Conservation (phyloP, 1,140 invertebrate species). For the Oppia nitens region DNA sequence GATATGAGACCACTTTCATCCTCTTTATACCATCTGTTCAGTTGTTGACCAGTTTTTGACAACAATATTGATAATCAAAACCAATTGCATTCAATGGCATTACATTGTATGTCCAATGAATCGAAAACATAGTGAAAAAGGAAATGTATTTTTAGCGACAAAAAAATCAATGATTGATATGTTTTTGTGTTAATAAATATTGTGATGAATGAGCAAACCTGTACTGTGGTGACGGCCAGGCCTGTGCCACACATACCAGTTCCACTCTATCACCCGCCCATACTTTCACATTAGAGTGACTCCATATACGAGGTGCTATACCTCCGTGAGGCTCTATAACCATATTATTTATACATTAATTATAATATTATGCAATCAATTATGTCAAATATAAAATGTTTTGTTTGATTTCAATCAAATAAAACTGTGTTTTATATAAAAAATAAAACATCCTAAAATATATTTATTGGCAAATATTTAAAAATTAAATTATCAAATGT, state of each 20-base stretch:
- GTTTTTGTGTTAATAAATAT: not conserved
- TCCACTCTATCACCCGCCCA: constrained; percentile 56
- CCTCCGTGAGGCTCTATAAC: constrained; percentile 1
- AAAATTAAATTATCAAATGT: too few species aligned
- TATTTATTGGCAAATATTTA: too few species aligned
- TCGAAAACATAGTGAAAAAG: not conserved
- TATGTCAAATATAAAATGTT: too few species aligned
- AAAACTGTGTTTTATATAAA: too few species aligned
- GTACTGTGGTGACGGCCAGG: constrained; percentile 51
- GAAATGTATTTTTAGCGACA: not conserved
- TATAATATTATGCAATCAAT: too few species aligned
- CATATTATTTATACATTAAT: too few species aligned
- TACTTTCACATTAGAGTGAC: not conserved
- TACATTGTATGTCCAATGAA: not conserved
- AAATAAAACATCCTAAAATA: too few species aligned
- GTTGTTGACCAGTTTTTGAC: too few species aligned
- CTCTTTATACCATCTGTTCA: constrained; percentile 20
- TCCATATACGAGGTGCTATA: constrained; percentile 6
- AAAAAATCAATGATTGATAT: not conserved
- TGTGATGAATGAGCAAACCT: constrained; percentile 19
- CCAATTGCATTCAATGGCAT: not conserved
- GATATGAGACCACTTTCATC: constrained; percentile 14
- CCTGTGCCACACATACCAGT: constrained; percentile 63
- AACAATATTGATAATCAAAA: constrained; percentile 3
- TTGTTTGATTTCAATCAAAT: too few species aligned